Base-by-base conservation (phyloP, 2,888 invertebrate species). In the Nemurella pictetii region DNA sequence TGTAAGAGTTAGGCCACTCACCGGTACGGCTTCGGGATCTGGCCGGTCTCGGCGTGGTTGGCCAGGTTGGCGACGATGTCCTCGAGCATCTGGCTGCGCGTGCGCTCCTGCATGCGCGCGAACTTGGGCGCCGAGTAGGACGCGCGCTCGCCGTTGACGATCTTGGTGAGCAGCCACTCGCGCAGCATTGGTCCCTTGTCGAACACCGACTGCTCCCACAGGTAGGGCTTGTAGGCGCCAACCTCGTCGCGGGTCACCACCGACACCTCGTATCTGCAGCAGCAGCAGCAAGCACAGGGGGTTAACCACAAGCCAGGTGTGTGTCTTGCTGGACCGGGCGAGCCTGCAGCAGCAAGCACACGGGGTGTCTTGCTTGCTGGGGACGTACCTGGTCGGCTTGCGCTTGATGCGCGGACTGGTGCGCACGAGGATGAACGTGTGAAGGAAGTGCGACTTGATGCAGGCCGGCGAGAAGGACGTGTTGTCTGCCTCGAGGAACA, bases 61-160 rank as follows among this genome's bases (percentile, higher is more conserved):
- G 97, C 96, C 88, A 98, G 91, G 91, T 98, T 98, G 87, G 97
- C 97, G 9, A 98, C 97, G 86, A 98, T 96, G 89, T 98, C 98
- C 90, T 98, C 97, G 55, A 98, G 92, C 97, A 98, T 97, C 90
- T 98, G 98, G 86, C 96, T 96, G 55, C 98, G 92, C 0, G 98
- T 98, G 86, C 98, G 92, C 89, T 98, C 98, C 90, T 98, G 97
- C 98, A 98, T 98, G 87, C 97, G 92, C 0, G 98, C 98, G 89
- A 98, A 98, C 90, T 98, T 98, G 0, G 98, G 98, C 0, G 98
- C 98, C 0, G 97, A 97, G 89, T 98, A 98, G 85, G 97, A 97
- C 32, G 97, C 98, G 87, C 98, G 92, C 90, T 98, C 98, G 0
- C 97, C 98, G 88, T 98, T 98, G 1, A 98, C 97, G 87, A 98